Percentiles rank a stretch among this genome's conserved stretches.
Evolutionary conservation across 1,140 invertebrate species (phyloP).

Genomic region (Papilio polytes): DNA sequence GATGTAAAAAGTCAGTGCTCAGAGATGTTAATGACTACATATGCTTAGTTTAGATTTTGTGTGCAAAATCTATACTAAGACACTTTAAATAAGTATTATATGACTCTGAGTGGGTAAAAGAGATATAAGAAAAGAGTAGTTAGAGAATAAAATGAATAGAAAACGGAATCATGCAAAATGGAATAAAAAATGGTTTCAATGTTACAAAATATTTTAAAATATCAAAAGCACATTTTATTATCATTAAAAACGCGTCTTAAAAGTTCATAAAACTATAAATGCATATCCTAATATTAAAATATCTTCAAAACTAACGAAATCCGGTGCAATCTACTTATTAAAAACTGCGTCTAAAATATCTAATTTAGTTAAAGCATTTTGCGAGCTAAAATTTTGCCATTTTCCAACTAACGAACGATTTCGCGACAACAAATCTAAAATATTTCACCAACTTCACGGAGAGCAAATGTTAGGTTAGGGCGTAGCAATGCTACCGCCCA

Average conservation of each 20-base stretch:
- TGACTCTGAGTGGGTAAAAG: too few relatives aligned
- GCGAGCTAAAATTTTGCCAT: constrained; percentile 22
- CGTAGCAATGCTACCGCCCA: too few relatives aligned
- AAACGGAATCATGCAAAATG: constrained; percentile 11
- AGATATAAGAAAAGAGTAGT: background rate
- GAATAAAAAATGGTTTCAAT: background rate
- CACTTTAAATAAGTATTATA: too few relatives aligned
- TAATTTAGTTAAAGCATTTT: constrained; percentile 4
- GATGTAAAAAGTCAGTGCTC: background rate
- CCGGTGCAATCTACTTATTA: constrained; percentile 16
- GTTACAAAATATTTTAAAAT: constrained; percentile 1
- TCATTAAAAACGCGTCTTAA: background rate
- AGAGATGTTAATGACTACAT: background rate
- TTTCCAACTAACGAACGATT: too few relatives aligned
- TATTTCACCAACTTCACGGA: too few relatives aligned
- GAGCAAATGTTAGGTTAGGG: too few relatives aligned
- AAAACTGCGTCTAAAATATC: constrained; percentile 17
- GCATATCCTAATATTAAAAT: background rate
- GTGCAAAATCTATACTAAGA: too few relatives aligned
- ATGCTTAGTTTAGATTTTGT: too few relatives aligned
- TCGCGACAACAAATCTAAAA: too few relatives aligned
- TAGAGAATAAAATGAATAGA: background rate
- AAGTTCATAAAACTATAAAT: background rate
- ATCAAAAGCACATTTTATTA: constrained; percentile 4
- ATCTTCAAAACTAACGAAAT: constrained; percentile 2